These are phyloP conservation scores for Heteractis magnifica DNA, from an alignment of 92 coral and sea anemone species.

Conservation along the genomic window DNA sequence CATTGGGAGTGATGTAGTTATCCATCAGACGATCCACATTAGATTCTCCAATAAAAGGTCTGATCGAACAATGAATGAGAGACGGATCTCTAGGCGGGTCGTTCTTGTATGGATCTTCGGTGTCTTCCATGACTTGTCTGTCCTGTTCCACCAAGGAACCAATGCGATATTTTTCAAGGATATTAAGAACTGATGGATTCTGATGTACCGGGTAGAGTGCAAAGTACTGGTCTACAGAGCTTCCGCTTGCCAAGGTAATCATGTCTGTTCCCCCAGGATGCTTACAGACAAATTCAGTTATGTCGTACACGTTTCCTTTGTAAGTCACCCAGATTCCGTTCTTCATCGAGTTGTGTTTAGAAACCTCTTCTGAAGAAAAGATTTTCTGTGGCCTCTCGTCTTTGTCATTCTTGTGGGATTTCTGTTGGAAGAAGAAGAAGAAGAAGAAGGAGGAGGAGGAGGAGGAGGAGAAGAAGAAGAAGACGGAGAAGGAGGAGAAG, in stretches of 20 bases:
- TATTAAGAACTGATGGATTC: constrained; percentile 37
- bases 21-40: constrained; percentile 45
- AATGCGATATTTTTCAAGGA: constrained; percentile 57
- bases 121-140: neutral
- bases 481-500: too few species aligned
- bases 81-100: constrained; percentile 66
- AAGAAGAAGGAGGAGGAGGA: too few species aligned
- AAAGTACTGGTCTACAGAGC: constrained; percentile 62
- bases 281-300: constrained; percentile 53
- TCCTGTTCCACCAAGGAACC: constrained; percentile 51
- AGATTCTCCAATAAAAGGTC: constrained; percentile 60
- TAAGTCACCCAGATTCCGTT: constrained; percentile 67
- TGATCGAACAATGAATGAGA: constrained; percentile 31
- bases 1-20: constrained; percentile 53
- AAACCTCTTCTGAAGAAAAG: constrained; percentile 43
- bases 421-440: too few species aligned
- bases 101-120: constrained; percentile 51
- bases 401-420: too few species aligned
- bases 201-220: constrained; percentile 56
- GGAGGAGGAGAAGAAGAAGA: too few species aligned
- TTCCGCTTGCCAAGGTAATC: constrained; percentile 67
- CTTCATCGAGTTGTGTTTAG: constrained; percentile 44
- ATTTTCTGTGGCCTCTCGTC: too few species aligned
- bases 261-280: constrained; percentile 68
- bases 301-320: constrained; percentile 60